Percentiles rank a stretch among this genome's conserved stretches.
phyloP scores from a whole-genome alignment of 1,140 invertebrate genomes.

The Polyergus mexicanus region DNA sequence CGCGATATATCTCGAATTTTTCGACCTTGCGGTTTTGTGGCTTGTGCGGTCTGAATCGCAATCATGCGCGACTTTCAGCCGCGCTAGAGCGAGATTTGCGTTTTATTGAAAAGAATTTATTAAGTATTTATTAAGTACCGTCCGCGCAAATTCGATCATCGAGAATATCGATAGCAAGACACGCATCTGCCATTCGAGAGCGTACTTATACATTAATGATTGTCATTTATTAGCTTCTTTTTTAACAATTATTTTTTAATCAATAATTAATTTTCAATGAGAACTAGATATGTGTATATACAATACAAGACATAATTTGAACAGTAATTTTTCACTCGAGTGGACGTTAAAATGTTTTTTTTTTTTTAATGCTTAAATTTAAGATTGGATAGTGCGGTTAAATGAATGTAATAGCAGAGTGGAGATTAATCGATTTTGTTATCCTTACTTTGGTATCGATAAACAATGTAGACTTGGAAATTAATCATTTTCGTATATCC shows the following conservation, averaged over 20 bases:
- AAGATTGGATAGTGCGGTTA: neutral
- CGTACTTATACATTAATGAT: neutral
- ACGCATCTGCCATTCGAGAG: neutral
- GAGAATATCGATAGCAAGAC: neutral
- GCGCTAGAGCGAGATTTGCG: slow-evolving; percentile 71
- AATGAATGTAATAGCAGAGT: neutral
- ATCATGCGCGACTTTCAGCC: slow-evolving; percentile 10
- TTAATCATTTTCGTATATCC: slow-evolving; percentile 14
- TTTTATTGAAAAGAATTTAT: slow-evolving; percentile 37
- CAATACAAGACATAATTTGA: neutral
- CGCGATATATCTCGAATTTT: slow-evolving; percentile 56
- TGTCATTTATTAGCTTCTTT: neutral
- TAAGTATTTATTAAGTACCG: neutral
- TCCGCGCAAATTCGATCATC: neutral
- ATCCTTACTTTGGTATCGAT: neutral
- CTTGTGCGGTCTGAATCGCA: slow-evolving; percentile 50
- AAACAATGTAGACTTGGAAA: neutral
- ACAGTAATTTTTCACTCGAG: neutral
- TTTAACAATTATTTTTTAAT: neutral
- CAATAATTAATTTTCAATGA: neutral
- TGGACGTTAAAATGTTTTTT: neutral
- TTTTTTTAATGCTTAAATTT: slow-evolving; percentile 1
- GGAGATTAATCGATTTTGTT: neutral
- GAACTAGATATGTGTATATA: neutral
- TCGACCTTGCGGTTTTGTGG: slow-evolving; percentile 62